Evolutionary conservation across 2,113 vertebrate genomes (phyloP).

Genomic region (Casuarius casuarius): DNA sequence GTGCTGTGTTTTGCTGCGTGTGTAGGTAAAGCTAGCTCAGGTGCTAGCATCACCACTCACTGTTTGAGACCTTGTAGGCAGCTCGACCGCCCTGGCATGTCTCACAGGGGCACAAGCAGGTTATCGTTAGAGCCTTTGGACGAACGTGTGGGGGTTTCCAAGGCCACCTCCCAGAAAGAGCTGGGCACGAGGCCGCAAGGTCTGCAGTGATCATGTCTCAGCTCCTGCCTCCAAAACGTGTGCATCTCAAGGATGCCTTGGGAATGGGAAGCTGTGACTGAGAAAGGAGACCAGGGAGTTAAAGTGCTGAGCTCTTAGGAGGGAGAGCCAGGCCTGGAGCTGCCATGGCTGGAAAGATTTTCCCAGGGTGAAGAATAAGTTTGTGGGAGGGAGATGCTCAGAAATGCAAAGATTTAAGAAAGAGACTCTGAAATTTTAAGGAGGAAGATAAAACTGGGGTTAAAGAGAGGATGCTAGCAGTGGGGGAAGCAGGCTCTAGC

Average conservation of each 20-base stretch:
- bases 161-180: neutral
- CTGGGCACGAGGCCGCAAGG: rapidly evolving
- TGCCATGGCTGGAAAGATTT: neutral
- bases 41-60: neutral
- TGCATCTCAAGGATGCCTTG: neutral
- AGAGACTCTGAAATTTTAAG: neutral
- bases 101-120: neutral
- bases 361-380: neutral
- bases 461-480: no score
- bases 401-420: neutral
- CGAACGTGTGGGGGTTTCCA: rapidly evolving
- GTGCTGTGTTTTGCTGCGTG: neutral
- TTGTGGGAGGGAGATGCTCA: neutral
- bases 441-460: no score
- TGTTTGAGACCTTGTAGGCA: rapidly evolving
- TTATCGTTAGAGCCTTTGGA: neutral
- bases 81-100: neutral
- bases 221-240: rapidly evolving
- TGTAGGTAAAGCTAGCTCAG: neutral
- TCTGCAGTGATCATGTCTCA: rapidly evolving
- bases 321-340: neutral
- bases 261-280: neutral
- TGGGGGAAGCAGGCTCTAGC: no score
- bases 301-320: neutral
- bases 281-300: neutral